These are phyloP conservation scores for Drosophila peninsularis DNA, from an alignment of 2,888 invertebrate genomes.

Conservation along the genomic window DNA sequence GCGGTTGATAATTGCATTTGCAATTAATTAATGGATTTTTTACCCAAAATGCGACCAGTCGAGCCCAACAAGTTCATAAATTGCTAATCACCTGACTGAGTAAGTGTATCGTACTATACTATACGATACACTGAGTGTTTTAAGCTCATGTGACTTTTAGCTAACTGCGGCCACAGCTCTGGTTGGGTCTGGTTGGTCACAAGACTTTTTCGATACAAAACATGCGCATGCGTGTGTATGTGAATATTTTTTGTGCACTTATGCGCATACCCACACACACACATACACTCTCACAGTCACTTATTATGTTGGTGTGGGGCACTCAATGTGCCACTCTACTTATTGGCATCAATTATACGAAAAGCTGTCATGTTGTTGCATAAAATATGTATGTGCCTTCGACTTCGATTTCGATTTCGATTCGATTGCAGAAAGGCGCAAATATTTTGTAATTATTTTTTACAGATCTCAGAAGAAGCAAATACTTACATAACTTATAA, in stretches of 20 bases:
- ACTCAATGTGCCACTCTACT: slow-evolving; percentile 31
- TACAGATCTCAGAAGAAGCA: slow-evolving; percentile 38
- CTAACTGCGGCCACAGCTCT: slow-evolving; percentile 16
- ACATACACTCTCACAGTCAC: neutral
- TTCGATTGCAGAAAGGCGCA: slow-evolving; percentile 30
- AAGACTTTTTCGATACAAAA: slow-evolving; percentile 39
- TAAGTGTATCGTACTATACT: slow-evolving; percentile 8
- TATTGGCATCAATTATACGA: slow-evolving; percentile 47
- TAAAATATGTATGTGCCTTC: slow-evolving; percentile 51
- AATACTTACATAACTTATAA: slow-evolving; percentile 35
- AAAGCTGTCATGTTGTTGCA: slow-evolving; percentile 56
- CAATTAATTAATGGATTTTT: slow-evolving; percentile 54
- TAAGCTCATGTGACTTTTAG: slow-evolving; percentile 51
- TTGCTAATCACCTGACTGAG: slow-evolving; percentile 29
- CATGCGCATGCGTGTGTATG: slow-evolving; percentile 5
- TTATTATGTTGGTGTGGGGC: slow-evolving; percentile 8
- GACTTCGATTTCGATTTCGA: slow-evolving; percentile 34
- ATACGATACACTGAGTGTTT: slow-evolving; percentile 13
- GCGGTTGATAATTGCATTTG: slow-evolving; percentile 60
- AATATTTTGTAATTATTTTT: slow-evolving; percentile 69
- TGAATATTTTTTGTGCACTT: slow-evolving; percentile 10
- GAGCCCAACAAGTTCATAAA: slow-evolving; percentile 50
- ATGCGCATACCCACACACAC: neutral
- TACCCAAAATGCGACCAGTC: slow-evolving; percentile 40
- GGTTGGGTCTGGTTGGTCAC: slow-evolving; percentile 22